Percentiles rank a stretch among this genome's conserved stretches.
phyloP scores from a whole-genome alignment of 64 coral and sea anemone genomes.

The Stichodactyla mertensii region DNA sequence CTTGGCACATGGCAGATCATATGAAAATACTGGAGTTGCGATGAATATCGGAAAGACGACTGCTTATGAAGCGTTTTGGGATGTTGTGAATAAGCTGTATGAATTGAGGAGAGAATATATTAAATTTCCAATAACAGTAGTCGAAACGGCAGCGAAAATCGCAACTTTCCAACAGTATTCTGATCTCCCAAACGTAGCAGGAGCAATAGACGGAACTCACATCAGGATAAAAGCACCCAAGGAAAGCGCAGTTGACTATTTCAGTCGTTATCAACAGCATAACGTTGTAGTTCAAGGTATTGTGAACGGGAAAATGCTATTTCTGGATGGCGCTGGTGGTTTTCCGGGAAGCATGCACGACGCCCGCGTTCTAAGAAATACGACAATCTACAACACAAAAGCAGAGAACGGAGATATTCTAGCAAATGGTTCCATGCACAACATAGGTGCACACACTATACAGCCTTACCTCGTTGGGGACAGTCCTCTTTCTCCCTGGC shows the following conservation, averaged over 20 bases:
- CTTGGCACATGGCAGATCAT: no score
- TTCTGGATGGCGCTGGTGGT: conserved; percentile 35
- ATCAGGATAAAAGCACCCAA: no score
- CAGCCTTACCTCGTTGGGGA: conserved; percentile 54
- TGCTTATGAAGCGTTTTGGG: no score
- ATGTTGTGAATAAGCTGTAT: no score
- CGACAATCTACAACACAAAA: conserved; percentile 25
- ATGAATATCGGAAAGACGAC: no score
- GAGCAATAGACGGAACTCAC: no score
- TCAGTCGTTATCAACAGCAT: conserved; percentile 45
- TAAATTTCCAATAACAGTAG: no score
- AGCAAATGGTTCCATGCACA: conserved; percentile 16
- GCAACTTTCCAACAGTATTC: no score
- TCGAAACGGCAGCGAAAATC: no score
- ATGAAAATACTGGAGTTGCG: no score
- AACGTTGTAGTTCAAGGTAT: conserved; percentile 40
- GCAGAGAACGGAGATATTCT: conserved; percentile 45
- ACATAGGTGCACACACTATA: conserved; percentile 24
- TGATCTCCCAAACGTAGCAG: no score
- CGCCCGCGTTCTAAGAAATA: conserved; percentile 56
- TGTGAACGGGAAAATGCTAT: conserved; percentile 39
- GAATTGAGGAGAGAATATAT: no score
- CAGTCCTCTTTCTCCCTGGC: conserved; percentile 43
- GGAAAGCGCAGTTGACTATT: background rate
- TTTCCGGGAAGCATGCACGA: conserved; percentile 52